Evolutionary conservation across 1,140 invertebrate species (phyloP).

Genomic region (Megathymus violae): DNA sequence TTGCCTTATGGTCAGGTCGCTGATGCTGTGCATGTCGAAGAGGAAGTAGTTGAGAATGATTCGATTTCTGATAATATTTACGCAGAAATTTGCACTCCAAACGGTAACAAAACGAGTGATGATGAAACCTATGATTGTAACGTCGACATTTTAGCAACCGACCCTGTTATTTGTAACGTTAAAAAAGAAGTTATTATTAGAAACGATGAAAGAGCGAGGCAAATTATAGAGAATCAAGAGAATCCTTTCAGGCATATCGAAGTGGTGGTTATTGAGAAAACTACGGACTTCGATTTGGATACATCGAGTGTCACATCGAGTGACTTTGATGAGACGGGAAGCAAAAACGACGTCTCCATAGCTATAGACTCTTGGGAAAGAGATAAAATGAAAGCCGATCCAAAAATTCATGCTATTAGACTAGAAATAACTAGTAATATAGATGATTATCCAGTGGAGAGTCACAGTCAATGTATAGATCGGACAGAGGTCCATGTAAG

Average conservation of each 20-base stretch:
- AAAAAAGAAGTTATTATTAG: conserved; percentile 77
- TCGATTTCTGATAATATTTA: conserved; percentile 85
- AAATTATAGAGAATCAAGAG: conserved; percentile 72
- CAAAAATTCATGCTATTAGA: conserved; percentile 75
- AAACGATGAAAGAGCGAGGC: conserved; percentile 74
- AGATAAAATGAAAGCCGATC: conserved; percentile 59
- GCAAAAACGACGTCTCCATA: conserved; percentile 73
- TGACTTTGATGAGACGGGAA: conserved; percentile 69
- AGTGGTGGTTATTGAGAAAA: conserved; percentile 82
- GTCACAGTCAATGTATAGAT: conserved; percentile 60
- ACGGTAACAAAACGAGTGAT: conserved; percentile 62
- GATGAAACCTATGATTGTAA: conserved; percentile 73
- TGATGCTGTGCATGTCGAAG: conserved; percentile 73
- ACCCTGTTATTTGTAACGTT: conserved; percentile 77
- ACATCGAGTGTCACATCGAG: conserved; percentile 71
- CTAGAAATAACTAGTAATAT: conserved; percentile 78
- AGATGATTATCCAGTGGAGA: conserved; percentile 70
- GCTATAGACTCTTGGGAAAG: conserved; percentile 74
- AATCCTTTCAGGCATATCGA: conserved; percentile 82
- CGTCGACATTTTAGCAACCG: conserved; percentile 71
- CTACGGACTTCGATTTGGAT: conserved; percentile 73
- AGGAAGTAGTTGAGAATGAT: conserved; percentile 77
- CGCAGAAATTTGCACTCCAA: conserved; percentile 84
- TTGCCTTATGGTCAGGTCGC: conserved; percentile 82
- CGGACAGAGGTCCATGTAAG: conserved; percentile 64